Percentiles rank a stretch among this genome's conserved stretches.
Conservation (phyloP, 2,888 invertebrate species). For the Pecten maximus region DNA sequence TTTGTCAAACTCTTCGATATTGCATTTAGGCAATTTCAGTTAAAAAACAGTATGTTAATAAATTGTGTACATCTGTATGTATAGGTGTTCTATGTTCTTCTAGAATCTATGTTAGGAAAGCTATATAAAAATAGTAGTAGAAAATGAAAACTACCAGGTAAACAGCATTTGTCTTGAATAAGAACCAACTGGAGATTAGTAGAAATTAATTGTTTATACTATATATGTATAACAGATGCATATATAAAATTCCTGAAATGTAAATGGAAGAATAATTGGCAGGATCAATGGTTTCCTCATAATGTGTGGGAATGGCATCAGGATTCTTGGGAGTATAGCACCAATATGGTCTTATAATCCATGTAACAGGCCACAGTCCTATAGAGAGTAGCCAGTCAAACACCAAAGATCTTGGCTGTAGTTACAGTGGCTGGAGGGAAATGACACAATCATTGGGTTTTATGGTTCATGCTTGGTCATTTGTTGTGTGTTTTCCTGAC, state of each 20-base stretch:
- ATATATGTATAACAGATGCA: neutral
- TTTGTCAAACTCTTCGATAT: no score
- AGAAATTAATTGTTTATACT: neutral
- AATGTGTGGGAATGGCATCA: neutral
- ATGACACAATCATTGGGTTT: slow-evolving; percentile 21
- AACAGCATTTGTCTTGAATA: neutral
- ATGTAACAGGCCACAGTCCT: no score
- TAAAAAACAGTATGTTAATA: no score
- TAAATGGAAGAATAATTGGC: neutral
- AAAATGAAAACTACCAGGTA: neutral
- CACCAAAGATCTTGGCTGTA: neutral
- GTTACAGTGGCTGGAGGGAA: neutral
- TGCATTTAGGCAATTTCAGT: no score
- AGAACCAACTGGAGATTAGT: neutral
- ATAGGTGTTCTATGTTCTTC: no score
- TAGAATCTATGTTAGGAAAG: no score
- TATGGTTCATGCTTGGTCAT: neutral
- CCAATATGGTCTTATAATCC: neutral
- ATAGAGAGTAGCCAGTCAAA: neutral
- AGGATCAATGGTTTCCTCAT: neutral
- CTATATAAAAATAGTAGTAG: no score
- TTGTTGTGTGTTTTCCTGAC: slow-evolving; percentile 5
- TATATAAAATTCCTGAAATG: neutral
- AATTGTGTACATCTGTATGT: no score
- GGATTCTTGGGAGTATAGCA: neutral